Evolutionary conservation across 2,113 vertebrate species (phyloP).

Genomic region (Forbesichthys papilliferus): DNA sequence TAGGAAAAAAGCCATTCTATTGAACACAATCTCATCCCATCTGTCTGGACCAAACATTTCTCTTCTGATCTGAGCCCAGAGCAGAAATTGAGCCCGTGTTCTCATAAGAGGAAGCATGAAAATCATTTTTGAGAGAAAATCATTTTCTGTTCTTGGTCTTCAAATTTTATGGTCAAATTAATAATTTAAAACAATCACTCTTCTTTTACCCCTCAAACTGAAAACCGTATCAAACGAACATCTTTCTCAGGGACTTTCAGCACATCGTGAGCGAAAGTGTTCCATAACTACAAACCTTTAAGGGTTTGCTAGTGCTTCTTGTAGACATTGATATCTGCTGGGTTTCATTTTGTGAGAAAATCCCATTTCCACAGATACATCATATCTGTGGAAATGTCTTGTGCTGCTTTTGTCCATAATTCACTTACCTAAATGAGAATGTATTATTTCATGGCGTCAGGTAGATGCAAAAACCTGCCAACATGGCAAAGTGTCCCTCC

Average conservation of each 20-base stretch:
- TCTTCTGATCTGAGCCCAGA: slow-evolving; percentile 63
- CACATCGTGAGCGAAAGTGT: not conserved
- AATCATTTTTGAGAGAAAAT: slow-evolving; percentile 37
- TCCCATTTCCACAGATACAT: not conserved
- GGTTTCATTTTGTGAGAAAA: not conserved
- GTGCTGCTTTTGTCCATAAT: too few species aligned
- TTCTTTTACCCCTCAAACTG: not conserved
- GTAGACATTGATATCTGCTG: not conserved
- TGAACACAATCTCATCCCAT: slow-evolving; percentile 63
- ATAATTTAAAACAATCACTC: slow-evolving; percentile 30
- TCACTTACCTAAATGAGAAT: too few species aligned
- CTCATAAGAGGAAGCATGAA: slow-evolving; percentile 30
- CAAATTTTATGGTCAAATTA: slow-evolving; percentile 16
- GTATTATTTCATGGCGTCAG: too few species aligned
- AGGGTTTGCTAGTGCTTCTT: not conserved
- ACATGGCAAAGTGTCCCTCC: too few species aligned
- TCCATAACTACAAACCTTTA: not conserved
- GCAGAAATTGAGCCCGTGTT: slow-evolving; percentile 39
- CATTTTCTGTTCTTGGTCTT: slow-evolving; percentile 17
- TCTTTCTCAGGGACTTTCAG: not conserved
- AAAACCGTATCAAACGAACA: slow-evolving; percentile 4
- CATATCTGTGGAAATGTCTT: too few species aligned
- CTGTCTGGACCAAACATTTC: slow-evolving; percentile 52
- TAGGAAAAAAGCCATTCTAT: slow-evolving; percentile 51
- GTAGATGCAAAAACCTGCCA: too few species aligned